These are phyloP conservation scores for Carterocephalus palaemon DNA, from an alignment of 2,888 invertebrate species.

Conservation along the genomic window DNA sequence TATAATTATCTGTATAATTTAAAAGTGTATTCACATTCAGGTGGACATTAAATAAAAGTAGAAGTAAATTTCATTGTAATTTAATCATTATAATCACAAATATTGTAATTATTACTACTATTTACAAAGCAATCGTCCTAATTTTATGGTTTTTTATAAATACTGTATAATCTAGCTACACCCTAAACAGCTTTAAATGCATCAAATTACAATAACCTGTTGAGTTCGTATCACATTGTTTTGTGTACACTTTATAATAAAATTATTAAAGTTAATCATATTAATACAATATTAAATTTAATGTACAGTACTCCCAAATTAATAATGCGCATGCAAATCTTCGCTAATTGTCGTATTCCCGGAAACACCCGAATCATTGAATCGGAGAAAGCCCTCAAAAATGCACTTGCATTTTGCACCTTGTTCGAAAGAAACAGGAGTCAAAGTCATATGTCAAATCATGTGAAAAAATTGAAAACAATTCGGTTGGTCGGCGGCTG, in stretches of 20 bases:
- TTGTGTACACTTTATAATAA: slow-evolving; percentile 58
- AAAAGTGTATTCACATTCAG: too few species aligned
- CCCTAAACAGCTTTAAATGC: slow-evolving; percentile 62
- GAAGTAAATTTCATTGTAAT: slow-evolving; percentile 33
- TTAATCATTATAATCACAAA: slow-evolving; percentile 71
- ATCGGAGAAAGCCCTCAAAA: too few species aligned
- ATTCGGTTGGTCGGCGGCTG: too few species aligned
- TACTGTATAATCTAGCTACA: slow-evolving; percentile 48
- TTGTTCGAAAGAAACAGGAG: too few species aligned
- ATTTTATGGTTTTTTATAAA: slow-evolving; percentile 67
- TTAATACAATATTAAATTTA: slow-evolving; percentile 8
- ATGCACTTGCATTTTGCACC: too few species aligned
- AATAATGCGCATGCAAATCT: too few species aligned
- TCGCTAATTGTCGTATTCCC: too few species aligned
- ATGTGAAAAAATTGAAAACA: too few species aligned
- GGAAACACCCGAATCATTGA: too few species aligned
- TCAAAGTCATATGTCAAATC: too few species aligned
- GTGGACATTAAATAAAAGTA: slow-evolving; percentile 26
- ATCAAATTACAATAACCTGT: slow-evolving; percentile 56
- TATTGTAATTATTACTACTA: slow-evolving; percentile 70
- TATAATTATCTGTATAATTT: too few species aligned
- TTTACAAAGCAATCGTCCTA: slow-evolving; percentile 64
- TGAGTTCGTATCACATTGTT: slow-evolving; percentile 70
- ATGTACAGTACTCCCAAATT: too few species aligned
- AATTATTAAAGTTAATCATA: slow-evolving; percentile 31